Percentiles rank a stretch among this genome's conserved stretches.
These are phyloP conservation scores for Crotophaga sulcirostris DNA, from an alignment of 2,113 vertebrate species.

Conservation along the genomic window DNA sequence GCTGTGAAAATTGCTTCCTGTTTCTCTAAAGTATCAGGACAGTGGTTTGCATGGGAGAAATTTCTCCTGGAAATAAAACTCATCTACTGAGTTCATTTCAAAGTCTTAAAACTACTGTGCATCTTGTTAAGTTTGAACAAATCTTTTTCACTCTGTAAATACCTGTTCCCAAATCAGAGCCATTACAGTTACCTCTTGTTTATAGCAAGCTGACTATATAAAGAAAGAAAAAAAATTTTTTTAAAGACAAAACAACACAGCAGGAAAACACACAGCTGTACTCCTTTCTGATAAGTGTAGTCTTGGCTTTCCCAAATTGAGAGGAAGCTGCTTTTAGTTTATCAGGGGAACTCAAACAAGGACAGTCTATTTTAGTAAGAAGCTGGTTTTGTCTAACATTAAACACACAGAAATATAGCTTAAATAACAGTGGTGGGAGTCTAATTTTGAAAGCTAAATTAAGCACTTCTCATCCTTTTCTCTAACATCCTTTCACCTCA, in stretches of 20 bases:
- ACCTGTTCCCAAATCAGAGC: neutral
- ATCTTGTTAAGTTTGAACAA: neutral
- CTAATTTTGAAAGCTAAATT: conserved; percentile 1
- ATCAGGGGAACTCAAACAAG: conserved; percentile 21
- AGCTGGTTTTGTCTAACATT: neutral
- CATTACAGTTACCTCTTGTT: neutral
- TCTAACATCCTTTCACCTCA: neutral
- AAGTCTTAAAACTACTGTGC: neutral
- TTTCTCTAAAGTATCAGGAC: conserved; percentile 51
- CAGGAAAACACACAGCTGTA: conserved; percentile 35
- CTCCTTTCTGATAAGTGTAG: conserved; percentile 15
- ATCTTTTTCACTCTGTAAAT: neutral
- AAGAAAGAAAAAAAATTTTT: neutral
- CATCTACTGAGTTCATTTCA: neutral
- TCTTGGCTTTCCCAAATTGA: conserved; percentile 20
- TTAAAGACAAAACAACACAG: neutral
- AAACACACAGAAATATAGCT: neutral
- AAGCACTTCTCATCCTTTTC: neutral
- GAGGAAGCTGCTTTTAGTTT: conserved; percentile 47
- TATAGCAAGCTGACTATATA: conserved; percentile 19
- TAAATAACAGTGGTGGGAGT: neutral
- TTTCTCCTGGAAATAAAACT: conserved; percentile 10
- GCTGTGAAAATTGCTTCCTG: conserved; percentile 62
- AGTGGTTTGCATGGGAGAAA: neutral
- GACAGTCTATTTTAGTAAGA: conserved; percentile 46